Percentiles rank a stretch among this genome's conserved stretches.
Conservation (phyloP, 2,797 vertebrate species). For the Rhabdophis nuchalis region DNA sequence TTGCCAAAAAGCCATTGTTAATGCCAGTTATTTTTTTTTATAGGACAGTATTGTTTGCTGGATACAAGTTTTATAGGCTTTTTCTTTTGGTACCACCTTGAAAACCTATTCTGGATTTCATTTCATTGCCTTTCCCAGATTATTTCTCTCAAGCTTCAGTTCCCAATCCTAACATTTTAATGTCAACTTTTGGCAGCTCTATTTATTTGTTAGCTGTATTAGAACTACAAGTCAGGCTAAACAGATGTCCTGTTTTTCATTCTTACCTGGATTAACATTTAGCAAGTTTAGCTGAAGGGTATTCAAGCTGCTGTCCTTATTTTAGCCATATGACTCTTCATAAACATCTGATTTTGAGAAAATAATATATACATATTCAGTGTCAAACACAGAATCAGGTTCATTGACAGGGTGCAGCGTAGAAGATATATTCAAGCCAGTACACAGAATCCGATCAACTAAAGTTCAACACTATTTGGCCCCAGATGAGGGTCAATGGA, state of each 20-base stretch:
- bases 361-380: conserved; percentile 70
- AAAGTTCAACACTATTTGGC: not conserved
- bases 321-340: conserved; percentile 71
- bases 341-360: conserved; percentile 75
- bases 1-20: not conserved
- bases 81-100: not conserved
- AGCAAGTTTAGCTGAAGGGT: conserved; percentile 64
- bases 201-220: conserved; percentile 59
- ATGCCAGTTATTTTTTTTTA: not conserved
- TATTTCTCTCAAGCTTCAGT: not conserved
- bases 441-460: not conserved
- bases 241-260: conserved; percentile 65
- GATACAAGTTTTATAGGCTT: not conserved
- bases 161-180: not conserved
- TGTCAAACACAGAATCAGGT: not conserved
- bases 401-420: not conserved
- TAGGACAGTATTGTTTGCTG: not conserved
- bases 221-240: conserved; percentile 60
- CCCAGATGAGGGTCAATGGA: not conserved
- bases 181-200: conserved; percentile 38
- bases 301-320: conserved; percentile 72
- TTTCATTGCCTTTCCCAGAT: not conserved
- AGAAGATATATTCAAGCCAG: not conserved
- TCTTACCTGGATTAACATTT: conserved; percentile 65
- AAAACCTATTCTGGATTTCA: not conserved